Percentiles rank a stretch among this genome's conserved stretches.
phyloP scores from a whole-genome alignment of 2,888 invertebrate genomes.

The Schizotus pectinicornis region DNA sequence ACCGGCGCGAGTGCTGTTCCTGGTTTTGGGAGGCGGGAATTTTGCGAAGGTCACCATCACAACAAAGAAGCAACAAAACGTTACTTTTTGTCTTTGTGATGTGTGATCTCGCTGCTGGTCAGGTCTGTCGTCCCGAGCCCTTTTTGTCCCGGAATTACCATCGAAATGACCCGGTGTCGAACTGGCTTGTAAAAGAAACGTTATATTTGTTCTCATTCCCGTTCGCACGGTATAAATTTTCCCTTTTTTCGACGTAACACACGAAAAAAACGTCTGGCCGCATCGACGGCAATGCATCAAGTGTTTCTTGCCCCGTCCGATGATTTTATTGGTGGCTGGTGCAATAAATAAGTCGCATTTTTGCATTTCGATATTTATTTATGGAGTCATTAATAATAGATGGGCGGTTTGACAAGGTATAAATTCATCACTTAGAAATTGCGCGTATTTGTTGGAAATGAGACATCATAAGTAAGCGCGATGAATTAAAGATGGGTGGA shows the following conservation, averaged over 20 bases:
- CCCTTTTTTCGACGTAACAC: conserved; percentile 40
- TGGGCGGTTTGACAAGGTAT: conserved; percentile 34
- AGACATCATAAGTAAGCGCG: conserved; percentile 34
- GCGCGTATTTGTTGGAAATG: conserved; percentile 32
- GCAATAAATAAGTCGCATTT: conserved; percentile 46
- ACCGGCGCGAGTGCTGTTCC: background rate
- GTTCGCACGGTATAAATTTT: conserved; percentile 55
- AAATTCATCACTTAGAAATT: conserved; percentile 35
- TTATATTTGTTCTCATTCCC: conserved; percentile 53
- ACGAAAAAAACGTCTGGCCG: conserved; percentile 39
- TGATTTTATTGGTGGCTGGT: conserved; percentile 44
- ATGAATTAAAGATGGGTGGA: conserved; percentile 37
- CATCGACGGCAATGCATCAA: conserved; percentile 41
- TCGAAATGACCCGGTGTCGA: conserved; percentile 51
- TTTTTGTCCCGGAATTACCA: conserved; percentile 47
- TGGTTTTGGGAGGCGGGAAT: background rate
- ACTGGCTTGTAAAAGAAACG: conserved; percentile 50
- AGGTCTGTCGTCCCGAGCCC: conserved; percentile 39
- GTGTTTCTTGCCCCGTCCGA: conserved; percentile 33
- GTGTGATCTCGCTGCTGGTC: conserved; percentile 38
- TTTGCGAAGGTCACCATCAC: conserved; percentile 1
- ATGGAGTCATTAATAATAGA: conserved; percentile 46
- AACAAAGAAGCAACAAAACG: conserved; percentile 18
- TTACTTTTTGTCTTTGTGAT: conserved; percentile 34
- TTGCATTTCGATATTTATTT: conserved; percentile 42